Evolutionary conservation across 2,888 invertebrate species (phyloP), one percentile per base, ranked within the genome.

Genomic region (Apamea anceps): DNA sequence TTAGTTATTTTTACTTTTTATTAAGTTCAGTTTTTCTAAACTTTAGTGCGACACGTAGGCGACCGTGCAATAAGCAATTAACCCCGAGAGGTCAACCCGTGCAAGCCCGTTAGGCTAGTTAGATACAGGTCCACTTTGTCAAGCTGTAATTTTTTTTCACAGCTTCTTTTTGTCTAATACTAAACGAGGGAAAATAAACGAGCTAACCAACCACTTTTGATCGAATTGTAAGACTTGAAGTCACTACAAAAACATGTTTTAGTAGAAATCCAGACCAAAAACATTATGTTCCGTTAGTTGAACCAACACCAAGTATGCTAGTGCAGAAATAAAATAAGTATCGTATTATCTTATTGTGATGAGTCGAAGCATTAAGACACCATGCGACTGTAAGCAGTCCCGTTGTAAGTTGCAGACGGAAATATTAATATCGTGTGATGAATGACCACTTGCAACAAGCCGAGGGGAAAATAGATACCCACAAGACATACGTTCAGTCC

Each of bases 321-420:
- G 57, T 77, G 67, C 48, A 80, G 73, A 75, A 65, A 75, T 81
- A 85, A 87, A 85, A 73, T 75, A 81, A 75, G 67, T 75, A 83
- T 76, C 60, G 66, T 80, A 80, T 86, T 76, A 77, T 79, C 72
- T 82, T 75, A 79, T 86, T 79, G 77, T 79, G 79, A 85, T 74
- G 75, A 72, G 70, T 42, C 45, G 72, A 70, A 67, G 42, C 74
- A 80, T 72, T 85, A 73, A 82, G 77, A 79, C 71, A 79, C 75
- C 65, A 72, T 77, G 71, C 76, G 37, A 80, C 65, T 79, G 74
- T 75, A 73, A 79, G 77, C 68, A 77, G 83, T 89, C 80, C 88
- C 90, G 89, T 90, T 90, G 85, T 73, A 83, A 86, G 67, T 67
- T 85, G 83, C 90, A 85, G 82, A 88, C 90, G 85, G 87, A 89